Evolutionary conservation across 2,113 vertebrate genomes (phyloP).

Genomic region (Sakesphorus luctuosus): DNA sequence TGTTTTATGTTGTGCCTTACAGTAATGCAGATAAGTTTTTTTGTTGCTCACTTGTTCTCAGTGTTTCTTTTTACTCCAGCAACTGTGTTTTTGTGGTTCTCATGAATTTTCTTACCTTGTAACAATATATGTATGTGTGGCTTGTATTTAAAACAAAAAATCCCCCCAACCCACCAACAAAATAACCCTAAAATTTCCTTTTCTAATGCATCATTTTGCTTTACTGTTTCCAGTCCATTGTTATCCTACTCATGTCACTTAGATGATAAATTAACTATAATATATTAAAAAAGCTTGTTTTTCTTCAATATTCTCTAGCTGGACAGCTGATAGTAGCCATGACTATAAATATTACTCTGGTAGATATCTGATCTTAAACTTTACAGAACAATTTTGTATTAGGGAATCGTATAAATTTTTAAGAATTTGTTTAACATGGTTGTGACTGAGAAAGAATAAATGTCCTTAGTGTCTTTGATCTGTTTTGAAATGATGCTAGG

Average conservation of each 20-base stretch:
- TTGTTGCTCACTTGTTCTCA: background rate
- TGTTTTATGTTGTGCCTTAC: background rate
- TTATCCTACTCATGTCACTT: constrained; percentile 80
- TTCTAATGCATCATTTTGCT: constrained; percentile 72
- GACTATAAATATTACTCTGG: constrained; percentile 79
- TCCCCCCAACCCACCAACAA: background rate
- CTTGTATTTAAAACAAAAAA: constrained; percentile 38
- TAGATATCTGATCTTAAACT: constrained; percentile 84
- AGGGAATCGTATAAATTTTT: constrained; percentile 55
- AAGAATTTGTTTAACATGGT: constrained; percentile 59
- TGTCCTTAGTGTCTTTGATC: constrained; percentile 35
- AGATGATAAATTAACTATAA: constrained; percentile 84
- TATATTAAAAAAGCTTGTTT: constrained; percentile 82
- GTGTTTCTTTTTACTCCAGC: background rate
- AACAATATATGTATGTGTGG: background rate
- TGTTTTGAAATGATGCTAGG: constrained; percentile 35
- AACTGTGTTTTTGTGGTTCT: constrained; percentile 7
- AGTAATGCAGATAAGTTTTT: background rate
- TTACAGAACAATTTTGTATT: constrained; percentile 77
- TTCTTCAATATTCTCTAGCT: constrained; percentile 79
- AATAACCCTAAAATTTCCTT: constrained; percentile 56
- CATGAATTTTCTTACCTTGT: constrained; percentile 1
- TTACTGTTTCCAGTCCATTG: constrained; percentile 64
- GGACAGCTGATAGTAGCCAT: constrained; percentile 87
- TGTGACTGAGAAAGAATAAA: constrained; percentile 58